Base-by-base conservation (phyloP, 2,888 invertebrate genomes). In the Caenorhabditis japonica region DNA sequence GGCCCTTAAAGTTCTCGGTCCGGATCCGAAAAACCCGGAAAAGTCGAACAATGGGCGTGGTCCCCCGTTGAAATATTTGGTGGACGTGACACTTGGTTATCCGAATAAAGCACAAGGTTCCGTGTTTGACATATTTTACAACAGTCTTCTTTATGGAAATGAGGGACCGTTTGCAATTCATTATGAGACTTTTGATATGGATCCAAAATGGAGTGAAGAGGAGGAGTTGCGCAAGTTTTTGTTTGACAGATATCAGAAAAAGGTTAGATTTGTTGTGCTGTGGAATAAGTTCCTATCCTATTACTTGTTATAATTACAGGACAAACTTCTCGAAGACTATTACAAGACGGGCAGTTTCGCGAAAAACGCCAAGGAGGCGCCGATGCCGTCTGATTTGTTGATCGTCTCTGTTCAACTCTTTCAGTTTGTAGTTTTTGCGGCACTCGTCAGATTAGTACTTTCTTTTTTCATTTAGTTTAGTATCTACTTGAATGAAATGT, bases 181-280 rank as follows among this genome's bases (percentile, higher is more conserved):
- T 78, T 77, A 80, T 80, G 23, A 73, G 76, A 33, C 83, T 64
- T 66, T 81, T 71, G 81, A 60, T 17, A 71, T 77, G 36, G 52
- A 66, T 39, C 70, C 77, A 53, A 70, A 72, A 23, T 76, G 66
- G 66, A 73, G 75, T 43, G 46, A 94, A 80, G 90, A 91, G 15
- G 93, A 93, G 84, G 91, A 91, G 25, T 91, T 95, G 89, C 93
- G 93, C 25, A 91, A 92, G 81, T 95, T 95, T 94, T 89, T 95
- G 56, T 94, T 93, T 89, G 92, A 93, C 72, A 91, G 93, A 56
- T 96, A 94, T 90, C 91, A 91, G 80, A 94, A 95, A 87, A 95
- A 95, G 89, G 80, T 80, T 13, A 5, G 94, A 62, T 30, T 15
- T 2, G n/a, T n/a, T n/a, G n/a, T n/a, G n/a, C n/a, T n/a, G n/a